A percentile compares a stretch with the other conserved stretches of the same genome.
phyloP scores from a whole-genome alignment of 2,888 invertebrate species.

The Neuroscelio doddi region DNA sequence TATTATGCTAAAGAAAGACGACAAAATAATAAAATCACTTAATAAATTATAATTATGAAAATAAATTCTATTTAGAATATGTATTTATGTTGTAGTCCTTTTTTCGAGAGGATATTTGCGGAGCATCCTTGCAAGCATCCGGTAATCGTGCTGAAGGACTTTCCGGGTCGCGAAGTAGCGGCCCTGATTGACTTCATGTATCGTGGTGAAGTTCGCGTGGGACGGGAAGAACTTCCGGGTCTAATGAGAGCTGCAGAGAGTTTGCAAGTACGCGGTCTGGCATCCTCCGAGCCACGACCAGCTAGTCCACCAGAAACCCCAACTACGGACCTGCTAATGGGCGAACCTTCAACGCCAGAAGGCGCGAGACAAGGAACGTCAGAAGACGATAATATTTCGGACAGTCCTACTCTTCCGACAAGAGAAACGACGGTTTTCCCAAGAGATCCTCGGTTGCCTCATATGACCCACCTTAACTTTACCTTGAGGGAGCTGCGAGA shows the following conservation, averaged over 20 bases:
- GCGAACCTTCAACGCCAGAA: conserved; percentile 75
- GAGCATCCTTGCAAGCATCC: conserved; percentile 96
- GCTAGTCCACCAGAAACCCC: conserved; percentile 73
- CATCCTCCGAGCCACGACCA: conserved; percentile 74
- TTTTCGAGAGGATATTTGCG: conserved; percentile 90
- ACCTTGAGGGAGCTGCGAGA: conserved; percentile 68
- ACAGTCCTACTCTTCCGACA: conserved; percentile 70
- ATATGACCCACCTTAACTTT: conserved; percentile 64
- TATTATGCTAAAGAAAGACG: neutral
- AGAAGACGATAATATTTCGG: conserved; percentile 60
- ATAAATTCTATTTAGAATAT: no score
- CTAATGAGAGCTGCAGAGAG: conserved; percentile 92
- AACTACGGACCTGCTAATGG: conserved; percentile 65
- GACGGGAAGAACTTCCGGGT: conserved; percentile 86
- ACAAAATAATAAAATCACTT: neutral
- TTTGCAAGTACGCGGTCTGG: conserved; percentile 86
- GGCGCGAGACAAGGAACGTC: conserved; percentile 66
- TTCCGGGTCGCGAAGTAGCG: conserved; percentile 90
- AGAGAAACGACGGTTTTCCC: conserved; percentile 27
- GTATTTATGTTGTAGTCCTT: conserved; percentile 79
- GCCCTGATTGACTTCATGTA: conserved; percentile 96
- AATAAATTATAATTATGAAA: no score
- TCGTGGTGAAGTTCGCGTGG: conserved; percentile 91
- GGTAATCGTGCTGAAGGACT: conserved; percentile 92
- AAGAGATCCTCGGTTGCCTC: conserved; percentile 72